Percentiles rank a stretch among this genome's conserved stretches.
Evolutionary conservation across 2,113 vertebrate genomes (phyloP).

Genomic region (Cryptotis parvus): DNA sequence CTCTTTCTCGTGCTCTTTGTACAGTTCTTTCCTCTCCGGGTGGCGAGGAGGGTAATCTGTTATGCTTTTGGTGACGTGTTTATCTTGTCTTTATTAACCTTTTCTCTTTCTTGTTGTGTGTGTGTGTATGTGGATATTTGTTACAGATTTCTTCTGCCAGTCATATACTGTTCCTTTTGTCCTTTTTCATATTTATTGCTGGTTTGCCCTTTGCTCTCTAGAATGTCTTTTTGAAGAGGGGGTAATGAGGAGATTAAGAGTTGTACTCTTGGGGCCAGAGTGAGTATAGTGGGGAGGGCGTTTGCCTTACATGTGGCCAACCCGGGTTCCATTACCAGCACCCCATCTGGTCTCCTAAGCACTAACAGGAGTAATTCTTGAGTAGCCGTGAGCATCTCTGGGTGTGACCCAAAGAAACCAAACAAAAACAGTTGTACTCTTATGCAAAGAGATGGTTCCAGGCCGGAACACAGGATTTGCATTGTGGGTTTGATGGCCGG

Average conservation of each 20-base stretch:
- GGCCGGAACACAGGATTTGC: too few species aligned
- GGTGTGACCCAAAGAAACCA: too few species aligned
- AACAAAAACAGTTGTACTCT: neutral
- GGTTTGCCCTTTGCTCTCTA: slow-evolving; percentile 21
- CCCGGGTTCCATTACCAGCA: too few species aligned
- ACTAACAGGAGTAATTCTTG: too few species aligned
- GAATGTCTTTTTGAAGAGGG: slow-evolving; percentile 36
- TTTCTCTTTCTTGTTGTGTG: neutral
- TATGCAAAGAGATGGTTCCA: too few species aligned
- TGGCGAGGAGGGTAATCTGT: neutral
- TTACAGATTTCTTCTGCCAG: slow-evolving; percentile 28
- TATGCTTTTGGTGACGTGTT: neutral
- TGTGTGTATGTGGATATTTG: neutral
- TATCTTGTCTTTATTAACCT: slow-evolving; percentile 10
- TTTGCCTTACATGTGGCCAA: too few species aligned
- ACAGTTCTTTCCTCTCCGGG: neutral
- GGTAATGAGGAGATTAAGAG: slow-evolving; percentile 39
- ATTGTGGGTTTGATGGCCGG: too few species aligned
- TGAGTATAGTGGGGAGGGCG: too few species aligned
- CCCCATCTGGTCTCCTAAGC: too few species aligned
- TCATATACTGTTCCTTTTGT: neutral
- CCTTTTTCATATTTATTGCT: slow-evolving; percentile 20
- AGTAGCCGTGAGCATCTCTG: too few species aligned
- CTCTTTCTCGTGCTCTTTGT: neutral
- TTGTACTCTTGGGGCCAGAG: neutral